Evolutionary conservation across 2,888 invertebrate genomes (phyloP), one percentile per base, ranked within the genome.

Genomic region (Pyrrhia umbra): DNA sequence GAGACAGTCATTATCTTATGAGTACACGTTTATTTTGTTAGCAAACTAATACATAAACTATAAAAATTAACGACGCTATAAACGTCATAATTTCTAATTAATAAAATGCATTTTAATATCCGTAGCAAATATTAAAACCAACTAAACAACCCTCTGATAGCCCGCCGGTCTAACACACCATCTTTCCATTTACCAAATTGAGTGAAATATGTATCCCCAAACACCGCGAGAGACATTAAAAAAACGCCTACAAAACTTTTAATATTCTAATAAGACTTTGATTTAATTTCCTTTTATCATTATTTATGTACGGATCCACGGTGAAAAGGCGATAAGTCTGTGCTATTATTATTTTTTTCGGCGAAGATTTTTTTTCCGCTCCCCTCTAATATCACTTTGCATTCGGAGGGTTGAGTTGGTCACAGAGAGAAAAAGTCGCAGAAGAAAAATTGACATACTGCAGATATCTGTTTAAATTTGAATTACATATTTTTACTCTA

Each of bases 221-320:
- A 88, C 90, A 84, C 90, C 87, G 86, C 84, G 82, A 90, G 90
- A 89, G 93, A 94, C 94, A 94, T 94, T 93, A 94, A 93, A 94
- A 90, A 92, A 91, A 90, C 86, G 89, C 91, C 91, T 88, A 83
- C 87, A 81, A 85, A 93, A 94, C 92, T 95, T 95, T 95, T 94
- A 95, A 95, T 94, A 93, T 93, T 89, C 87, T 93, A 93, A 94
- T 94, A 94, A 93, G 94, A 93, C 90, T 92, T 94, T 94, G 94
- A 95, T 95, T 94, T 95, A 95, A 95, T 94, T 95, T 94, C 92
- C 90, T 87, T 95, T 95, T 94, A 95, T 94, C 93, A 94, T 95
- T 95, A 95, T 95, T 95, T 94, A 95, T 95, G 95, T 91, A 93
- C 90, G 90, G 86, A 88, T 87, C 88, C 89, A 82, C 85, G 86